phyloP scores from a whole-genome alignment of 2,797 vertebrate genomes.

The Prunella strophiata region DNA sequence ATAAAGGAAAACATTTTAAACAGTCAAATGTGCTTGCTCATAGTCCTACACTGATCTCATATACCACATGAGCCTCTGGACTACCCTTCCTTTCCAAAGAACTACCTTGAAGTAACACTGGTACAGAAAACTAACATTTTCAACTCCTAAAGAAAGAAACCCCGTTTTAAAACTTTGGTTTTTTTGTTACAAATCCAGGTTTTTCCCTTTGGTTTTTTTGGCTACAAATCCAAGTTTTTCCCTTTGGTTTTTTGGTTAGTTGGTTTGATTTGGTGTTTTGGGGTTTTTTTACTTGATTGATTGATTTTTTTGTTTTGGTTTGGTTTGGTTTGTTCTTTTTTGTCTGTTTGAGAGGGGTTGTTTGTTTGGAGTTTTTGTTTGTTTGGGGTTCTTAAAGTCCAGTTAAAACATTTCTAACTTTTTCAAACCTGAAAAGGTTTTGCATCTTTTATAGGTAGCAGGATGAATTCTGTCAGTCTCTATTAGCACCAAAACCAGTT shows the following conservation, averaged over 20 bases:
- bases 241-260: too few relatives aligned
- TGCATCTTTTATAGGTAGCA: constrained; percentile 68
- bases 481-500: constrained; percentile 74
- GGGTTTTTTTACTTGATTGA: neutral
- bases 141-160: neutral
- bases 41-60: neutral
- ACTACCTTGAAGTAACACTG: neutral
- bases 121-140: neutral
- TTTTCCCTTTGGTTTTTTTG: too few relatives aligned
- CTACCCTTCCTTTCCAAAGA: neutral
- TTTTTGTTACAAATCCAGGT: neutral
- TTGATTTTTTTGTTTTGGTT: neutral
- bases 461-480: constrained; percentile 76
- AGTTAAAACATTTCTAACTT: neutral
- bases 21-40: neutral
- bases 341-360: neutral
- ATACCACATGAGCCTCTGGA: neutral
- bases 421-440: neutral
- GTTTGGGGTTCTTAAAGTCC: neutral
- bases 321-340: neutral
- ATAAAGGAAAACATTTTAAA: neutral
- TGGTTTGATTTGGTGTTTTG: neutral
- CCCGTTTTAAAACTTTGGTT: neutral
- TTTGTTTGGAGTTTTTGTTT: neutral
- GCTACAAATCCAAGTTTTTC: neutral